phyloP scores from a whole-genome alignment of 53 echinoderm and acorn worm genomes.

The Stichopus horrens region DNA sequence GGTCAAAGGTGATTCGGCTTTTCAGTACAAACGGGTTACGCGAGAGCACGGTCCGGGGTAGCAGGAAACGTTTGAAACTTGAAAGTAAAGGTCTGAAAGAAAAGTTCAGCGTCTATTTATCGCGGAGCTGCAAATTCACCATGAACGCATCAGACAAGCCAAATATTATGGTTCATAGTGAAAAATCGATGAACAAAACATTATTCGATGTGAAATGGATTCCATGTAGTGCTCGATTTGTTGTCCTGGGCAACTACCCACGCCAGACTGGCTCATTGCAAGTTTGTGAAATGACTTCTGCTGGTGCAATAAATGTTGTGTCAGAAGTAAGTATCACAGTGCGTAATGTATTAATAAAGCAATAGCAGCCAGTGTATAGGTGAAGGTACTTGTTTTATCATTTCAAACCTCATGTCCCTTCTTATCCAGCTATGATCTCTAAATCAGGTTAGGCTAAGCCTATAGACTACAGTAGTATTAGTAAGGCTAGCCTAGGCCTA shows the following conservation, averaged over 20 bases:
- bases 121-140: background rate
- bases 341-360: background rate
- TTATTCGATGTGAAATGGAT: conserved; percentile 89
- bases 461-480: too few relatives aligned
- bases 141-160: conserved; percentile 72
- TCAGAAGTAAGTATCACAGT: conserved; percentile 62
- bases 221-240: conserved; percentile 94
- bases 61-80: too few relatives aligned
- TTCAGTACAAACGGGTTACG: too few relatives aligned
- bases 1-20: too few relatives aligned
- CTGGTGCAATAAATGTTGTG: conserved; percentile 64
- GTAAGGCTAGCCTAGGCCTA: too few relatives aligned
- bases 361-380: background rate
- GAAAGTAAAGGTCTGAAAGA: too few relatives aligned
- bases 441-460: too few relatives aligned
- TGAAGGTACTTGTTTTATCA: too few relatives aligned
- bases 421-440: too few relatives aligned
- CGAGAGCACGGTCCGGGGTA: too few relatives aligned
- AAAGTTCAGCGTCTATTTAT: too few relatives aligned
- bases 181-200: conserved; percentile 83
- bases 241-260: conserved; percentile 88
- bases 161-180: conserved; percentile 84
- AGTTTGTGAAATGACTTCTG: conserved; percentile 75
- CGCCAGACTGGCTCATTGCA: conserved; percentile 89
- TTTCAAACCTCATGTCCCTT: background rate